phyloP scores from a whole-genome alignment of 1,140 invertebrate genomes.

The Magallana angulata region DNA sequence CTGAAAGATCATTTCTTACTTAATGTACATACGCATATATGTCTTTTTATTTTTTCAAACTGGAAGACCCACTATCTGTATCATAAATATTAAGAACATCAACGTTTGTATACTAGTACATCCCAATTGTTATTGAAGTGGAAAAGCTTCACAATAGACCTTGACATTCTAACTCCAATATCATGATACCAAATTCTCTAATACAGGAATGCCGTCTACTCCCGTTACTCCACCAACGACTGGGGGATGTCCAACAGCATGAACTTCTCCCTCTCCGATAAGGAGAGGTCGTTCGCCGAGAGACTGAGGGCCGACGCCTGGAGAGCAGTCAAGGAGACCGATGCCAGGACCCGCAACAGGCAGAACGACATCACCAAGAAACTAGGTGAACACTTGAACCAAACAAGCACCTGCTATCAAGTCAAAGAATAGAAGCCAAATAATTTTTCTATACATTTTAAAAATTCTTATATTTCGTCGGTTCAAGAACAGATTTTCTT shows the following conservation, averaged over 20 bases:
- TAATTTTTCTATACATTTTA: too few relatives aligned
- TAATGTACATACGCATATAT: too few relatives aligned
- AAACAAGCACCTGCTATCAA: too few relatives aligned
- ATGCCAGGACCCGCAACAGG: constrained; percentile 77
- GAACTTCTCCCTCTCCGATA: constrained; percentile 91
- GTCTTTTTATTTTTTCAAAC: background rate
- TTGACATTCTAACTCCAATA: too few relatives aligned
- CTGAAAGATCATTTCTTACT: background rate
- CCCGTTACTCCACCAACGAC: constrained; percentile 90
- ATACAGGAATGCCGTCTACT: constrained; percentile 77
- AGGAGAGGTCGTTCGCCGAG: constrained; percentile 90
- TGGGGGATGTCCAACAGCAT: constrained; percentile 92
- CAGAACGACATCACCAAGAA: constrained; percentile 78
- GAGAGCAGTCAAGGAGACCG: constrained; percentile 78
- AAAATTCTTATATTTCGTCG: too few relatives aligned
- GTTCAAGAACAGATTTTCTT: too few relatives aligned
- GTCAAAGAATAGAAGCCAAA: constrained; percentile 28
- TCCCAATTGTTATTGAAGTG: too few relatives aligned
- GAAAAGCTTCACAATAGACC: too few relatives aligned
- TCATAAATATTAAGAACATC: too few relatives aligned
- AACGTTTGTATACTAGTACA: too few relatives aligned
- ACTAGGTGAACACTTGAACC: constrained; percentile 65
- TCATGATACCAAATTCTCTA: too few relatives aligned
- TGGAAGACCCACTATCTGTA: too few relatives aligned
- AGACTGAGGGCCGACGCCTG: constrained; percentile 79